A percentile compares a stretch with the other conserved stretches of the same genome.
Evolutionary conservation across 2,888 invertebrate species (phyloP).

Genomic region (Periphyllus acericola): DNA sequence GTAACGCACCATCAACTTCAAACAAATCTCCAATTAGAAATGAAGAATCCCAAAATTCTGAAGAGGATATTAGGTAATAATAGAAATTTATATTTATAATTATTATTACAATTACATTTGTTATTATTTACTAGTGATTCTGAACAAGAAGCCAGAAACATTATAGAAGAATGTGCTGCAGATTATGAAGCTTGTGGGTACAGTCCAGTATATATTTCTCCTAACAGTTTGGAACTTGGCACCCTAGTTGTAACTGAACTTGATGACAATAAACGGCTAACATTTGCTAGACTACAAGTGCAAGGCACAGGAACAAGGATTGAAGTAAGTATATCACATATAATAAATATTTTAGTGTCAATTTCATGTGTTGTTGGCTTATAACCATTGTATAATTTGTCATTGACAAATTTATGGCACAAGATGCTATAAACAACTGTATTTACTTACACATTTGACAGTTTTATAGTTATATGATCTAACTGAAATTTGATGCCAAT

Average conservation of each 20-base stretch:
- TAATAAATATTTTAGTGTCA: conserved; percentile 44
- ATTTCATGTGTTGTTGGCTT: conserved; percentile 22
- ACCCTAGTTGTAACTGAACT: conserved; percentile 80
- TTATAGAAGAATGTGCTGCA: conserved; percentile 67
- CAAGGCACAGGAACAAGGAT: conserved; percentile 72
- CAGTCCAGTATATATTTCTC: conserved; percentile 78
- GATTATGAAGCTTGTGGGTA: conserved; percentile 86
- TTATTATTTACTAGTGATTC: conserved; percentile 50
- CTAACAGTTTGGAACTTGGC: conserved; percentile 77
- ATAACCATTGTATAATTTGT: conserved; percentile 32
- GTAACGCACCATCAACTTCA: conserved; percentile 42
- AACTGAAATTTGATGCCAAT: conserved; percentile 41
- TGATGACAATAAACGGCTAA: conserved; percentile 80
- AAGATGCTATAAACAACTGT: conserved; percentile 41
- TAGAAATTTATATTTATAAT: not conserved
- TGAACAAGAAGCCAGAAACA: conserved; percentile 54
- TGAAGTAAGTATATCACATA: conserved; percentile 65
- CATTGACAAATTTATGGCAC: conserved; percentile 22
- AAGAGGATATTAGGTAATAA: conserved; percentile 47
- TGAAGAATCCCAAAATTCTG: conserved; percentile 23
- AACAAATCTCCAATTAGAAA: conserved; percentile 12
- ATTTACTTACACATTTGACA: conserved; percentile 37
- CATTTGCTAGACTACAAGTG: conserved; percentile 78
- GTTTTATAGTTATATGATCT: conserved; percentile 47
- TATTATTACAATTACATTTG: not conserved